These are phyloP conservation scores for Dryoscopus gambensis DNA, from an alignment of 2,113 vertebrate genomes.

Conservation along the genomic window DNA sequence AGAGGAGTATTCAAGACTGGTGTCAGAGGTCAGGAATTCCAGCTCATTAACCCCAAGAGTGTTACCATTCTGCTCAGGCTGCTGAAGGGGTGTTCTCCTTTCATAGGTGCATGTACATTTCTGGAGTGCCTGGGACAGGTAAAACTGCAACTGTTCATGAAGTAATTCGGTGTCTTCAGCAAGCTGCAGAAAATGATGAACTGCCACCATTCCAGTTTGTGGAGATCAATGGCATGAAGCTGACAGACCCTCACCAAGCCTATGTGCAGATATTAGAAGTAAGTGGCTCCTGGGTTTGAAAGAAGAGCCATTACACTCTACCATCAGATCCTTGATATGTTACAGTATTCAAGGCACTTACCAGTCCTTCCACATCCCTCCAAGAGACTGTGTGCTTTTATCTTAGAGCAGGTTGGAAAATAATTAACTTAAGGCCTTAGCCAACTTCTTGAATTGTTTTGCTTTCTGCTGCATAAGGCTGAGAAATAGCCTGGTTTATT, in stretches of 20 bases:
- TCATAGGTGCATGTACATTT: constrained; percentile 95
- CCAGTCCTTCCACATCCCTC: background rate
- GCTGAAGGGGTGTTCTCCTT: background rate
- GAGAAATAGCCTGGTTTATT: background rate
- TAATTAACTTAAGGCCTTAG: background rate
- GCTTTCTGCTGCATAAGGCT: background rate
- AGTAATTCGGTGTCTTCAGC: constrained; percentile 84
- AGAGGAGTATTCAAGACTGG: background rate
- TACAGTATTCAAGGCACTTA: background rate
- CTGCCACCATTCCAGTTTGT: constrained; percentile 82
- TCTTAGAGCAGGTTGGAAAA: background rate
- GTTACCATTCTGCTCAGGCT: background rate
- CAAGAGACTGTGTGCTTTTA: background rate
- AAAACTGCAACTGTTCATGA: constrained; percentile 96
- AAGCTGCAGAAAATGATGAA: constrained; percentile 77
- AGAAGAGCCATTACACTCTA: background rate
- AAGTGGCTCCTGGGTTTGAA: background rate
- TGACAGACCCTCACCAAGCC: constrained; percentile 95
- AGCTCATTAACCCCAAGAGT: background rate
- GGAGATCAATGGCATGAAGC: constrained; percentile 97
- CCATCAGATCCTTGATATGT: background rate
- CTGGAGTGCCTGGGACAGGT: constrained; percentile 94
- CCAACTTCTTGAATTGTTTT: background rate
- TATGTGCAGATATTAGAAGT: constrained; percentile 95
- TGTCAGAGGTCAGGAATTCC: background rate